These are phyloP conservation scores for Emberiza fucata DNA, from an alignment of 2,113 vertebrate species.

Conservation along the genomic window DNA sequence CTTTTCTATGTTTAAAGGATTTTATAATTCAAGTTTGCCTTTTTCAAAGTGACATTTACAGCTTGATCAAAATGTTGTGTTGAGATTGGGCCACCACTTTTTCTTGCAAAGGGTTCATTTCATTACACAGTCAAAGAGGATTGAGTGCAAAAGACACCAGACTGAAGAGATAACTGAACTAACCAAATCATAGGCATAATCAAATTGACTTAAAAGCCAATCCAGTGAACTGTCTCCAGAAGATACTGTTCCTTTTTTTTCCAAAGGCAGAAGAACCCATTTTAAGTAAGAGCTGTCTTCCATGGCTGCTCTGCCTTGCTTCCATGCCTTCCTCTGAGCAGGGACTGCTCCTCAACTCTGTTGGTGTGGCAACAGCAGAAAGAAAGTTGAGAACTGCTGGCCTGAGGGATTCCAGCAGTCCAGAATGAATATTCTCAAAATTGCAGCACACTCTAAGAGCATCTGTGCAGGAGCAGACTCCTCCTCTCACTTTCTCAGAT, in stretches of 20 bases:
- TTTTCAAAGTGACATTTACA: background rate
- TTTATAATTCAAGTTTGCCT: background rate
- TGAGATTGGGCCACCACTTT: background rate
- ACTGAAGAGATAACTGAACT: background rate
- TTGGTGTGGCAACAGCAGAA: conserved; percentile 45
- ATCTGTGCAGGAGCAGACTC: conserved; percentile 68
- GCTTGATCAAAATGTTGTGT: background rate
- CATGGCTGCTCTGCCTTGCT: background rate
- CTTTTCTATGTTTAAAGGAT: background rate
- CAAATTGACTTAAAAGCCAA: background rate
- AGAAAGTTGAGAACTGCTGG: conserved; percentile 57
- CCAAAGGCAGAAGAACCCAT: background rate
- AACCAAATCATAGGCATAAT: background rate
- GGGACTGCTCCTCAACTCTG: background rate
- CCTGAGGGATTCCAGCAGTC: conserved; percentile 61
- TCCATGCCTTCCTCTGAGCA: background rate
- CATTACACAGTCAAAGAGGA: background rate
- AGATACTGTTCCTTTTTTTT: background rate
- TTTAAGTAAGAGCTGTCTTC: background rate
- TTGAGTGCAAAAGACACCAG: background rate
- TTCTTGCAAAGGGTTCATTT: background rate
- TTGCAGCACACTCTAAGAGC: conserved; percentile 55
- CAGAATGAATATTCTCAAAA: conserved; percentile 60
- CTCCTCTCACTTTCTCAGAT: conserved; percentile 69
- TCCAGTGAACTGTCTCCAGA: background rate